Percentiles rank a stretch among this genome's conserved stretches.
phyloP scores from a whole-genome alignment of 2,113 vertebrate species.

The Ictalurus punctatus region DNA sequence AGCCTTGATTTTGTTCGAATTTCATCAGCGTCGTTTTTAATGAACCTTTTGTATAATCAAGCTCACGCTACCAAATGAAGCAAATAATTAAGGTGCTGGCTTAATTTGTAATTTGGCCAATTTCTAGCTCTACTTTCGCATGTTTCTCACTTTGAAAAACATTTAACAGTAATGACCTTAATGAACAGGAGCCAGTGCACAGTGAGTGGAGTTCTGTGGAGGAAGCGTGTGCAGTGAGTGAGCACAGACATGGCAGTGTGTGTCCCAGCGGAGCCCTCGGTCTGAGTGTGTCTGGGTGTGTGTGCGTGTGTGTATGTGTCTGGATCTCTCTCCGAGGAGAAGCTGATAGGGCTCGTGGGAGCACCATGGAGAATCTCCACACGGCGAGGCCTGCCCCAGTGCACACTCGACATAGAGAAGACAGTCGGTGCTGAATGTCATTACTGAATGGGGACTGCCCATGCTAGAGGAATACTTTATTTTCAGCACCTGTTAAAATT shows the following conservation, averaged over 20 bases:
- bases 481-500: not conserved
- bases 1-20: conserved; percentile 69
- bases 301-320: conserved; percentile 34
- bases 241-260: conserved; percentile 56
- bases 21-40: conserved; percentile 75
- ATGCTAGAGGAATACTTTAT: conserved; percentile 30
- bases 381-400: conserved; percentile 47
- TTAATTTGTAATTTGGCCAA: conserved; percentile 77
- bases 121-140: conserved; percentile 68
- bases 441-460: conserved; percentile 41
- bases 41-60: conserved; percentile 81
- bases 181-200: conserved; percentile 61
- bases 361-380: conserved; percentile 56
- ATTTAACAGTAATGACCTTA: conserved; percentile 67
- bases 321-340: conserved; percentile 54
- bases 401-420: conserved; percentile 47
- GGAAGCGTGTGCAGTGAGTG: conserved; percentile 59
- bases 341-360: conserved; percentile 60
- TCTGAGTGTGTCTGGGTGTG: conserved; percentile 37
- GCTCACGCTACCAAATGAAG: conserved; percentile 75
- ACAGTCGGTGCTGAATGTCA: conserved; percentile 57
- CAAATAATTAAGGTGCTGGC: conserved; percentile 76
- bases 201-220: conserved; percentile 56
- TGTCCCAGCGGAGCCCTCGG: conserved; percentile 38
- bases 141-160: conserved; percentile 67